Percentiles rank a stretch among this genome's conserved stretches.
These are phyloP conservation scores for Acleris holmiana DNA, from an alignment of 2,888 invertebrate genomes.

Conservation along the genomic window DNA sequence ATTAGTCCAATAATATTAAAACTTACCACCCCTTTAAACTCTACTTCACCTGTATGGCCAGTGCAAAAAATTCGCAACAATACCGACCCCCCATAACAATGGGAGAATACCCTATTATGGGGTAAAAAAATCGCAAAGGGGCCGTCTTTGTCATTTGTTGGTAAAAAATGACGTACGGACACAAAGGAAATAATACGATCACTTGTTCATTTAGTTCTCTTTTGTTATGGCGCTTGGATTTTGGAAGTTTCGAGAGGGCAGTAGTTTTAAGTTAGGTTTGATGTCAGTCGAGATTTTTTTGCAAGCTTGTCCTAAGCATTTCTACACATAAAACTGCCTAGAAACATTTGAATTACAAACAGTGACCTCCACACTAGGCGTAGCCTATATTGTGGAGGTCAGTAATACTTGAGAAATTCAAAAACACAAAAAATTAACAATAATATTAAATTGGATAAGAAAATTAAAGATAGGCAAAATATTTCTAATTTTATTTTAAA, in stretches of 20 bases:
- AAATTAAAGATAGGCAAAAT: no score
- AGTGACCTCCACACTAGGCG: no score
- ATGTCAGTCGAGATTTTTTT: neutral
- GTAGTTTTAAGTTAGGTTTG: neutral
- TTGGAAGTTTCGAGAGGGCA: slow-evolving; percentile 5
- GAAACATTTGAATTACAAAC: no score
- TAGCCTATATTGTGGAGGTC: no score
- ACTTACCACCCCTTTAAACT: slow-evolving; percentile 56
- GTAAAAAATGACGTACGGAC: slow-evolving; percentile 64
- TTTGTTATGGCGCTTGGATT: slow-evolving; percentile 39
- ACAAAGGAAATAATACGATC: slow-evolving; percentile 47
- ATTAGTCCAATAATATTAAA: slow-evolving; percentile 36
- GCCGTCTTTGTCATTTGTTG: slow-evolving; percentile 63
- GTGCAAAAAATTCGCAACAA: slow-evolving; percentile 61
- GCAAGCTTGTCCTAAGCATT: no score
- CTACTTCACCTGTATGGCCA: slow-evolving; percentile 60
- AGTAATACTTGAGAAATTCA: no score
- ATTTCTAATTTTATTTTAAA: no score
- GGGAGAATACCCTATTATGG: slow-evolving; percentile 58
- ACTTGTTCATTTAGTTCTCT: slow-evolving; percentile 40
- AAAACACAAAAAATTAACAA: no score
- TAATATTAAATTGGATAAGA: no score
- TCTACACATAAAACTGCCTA: no score
- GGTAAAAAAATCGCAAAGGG: slow-evolving; percentile 65
- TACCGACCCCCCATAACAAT: slow-evolving; percentile 71